Percentiles rank a stretch among this genome's conserved stretches.
Evolutionary conservation across 2,113 vertebrate genomes (phyloP).

Genomic region (Ptychochromis oligacanthus): DNA sequence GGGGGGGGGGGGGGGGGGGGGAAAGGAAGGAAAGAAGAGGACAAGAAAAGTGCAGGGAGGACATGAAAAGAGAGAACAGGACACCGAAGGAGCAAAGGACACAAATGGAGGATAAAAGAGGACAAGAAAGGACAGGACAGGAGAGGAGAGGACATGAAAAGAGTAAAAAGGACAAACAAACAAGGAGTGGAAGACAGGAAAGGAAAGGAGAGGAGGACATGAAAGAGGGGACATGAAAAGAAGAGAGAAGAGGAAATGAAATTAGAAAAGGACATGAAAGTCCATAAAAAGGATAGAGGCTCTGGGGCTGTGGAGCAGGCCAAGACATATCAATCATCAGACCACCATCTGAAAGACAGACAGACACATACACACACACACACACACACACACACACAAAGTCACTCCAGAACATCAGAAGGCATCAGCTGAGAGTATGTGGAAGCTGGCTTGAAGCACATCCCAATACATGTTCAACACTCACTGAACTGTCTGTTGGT

Average conservation of each 20-base stretch:
- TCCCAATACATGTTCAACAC: not conserved
- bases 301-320: not conserved
- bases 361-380: not conserved
- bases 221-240: not conserved
- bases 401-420: not conserved
- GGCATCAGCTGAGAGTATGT: not conserved
- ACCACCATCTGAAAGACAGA: not conserved
- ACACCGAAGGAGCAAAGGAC: not conserved
- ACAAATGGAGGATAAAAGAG: not conserved
- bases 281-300: not conserved
- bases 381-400: not conserved
- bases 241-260: not conserved
- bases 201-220: too few relatives aligned
- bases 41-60: not conserved
- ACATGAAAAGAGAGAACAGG: not conserved
- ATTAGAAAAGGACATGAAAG: not conserved
- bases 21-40: too few relatives aligned
- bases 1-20: not conserved
- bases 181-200: too few relatives aligned
- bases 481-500: not conserved
- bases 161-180: too few relatives aligned
- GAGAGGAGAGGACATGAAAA: too few relatives aligned
- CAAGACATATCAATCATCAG: not conserved
- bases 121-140: too few relatives aligned
- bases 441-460: not conserved